Conservation (phyloP, 2,888 invertebrate genomes). For the Ochlodes sylvanus region DNA sequence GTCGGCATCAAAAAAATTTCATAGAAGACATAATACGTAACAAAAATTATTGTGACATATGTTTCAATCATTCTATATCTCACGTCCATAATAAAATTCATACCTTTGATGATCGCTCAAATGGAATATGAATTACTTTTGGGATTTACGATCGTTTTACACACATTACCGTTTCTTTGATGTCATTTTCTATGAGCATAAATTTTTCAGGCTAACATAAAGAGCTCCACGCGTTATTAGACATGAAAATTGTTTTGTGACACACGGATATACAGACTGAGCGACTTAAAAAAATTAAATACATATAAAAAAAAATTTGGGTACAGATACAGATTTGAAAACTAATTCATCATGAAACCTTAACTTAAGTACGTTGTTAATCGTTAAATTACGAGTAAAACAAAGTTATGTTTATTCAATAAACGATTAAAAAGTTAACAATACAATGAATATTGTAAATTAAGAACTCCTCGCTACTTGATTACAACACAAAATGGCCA, state of each 20-base stretch:
- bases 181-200: slow-evolving; percentile 73
- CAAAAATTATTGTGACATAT: background rate
- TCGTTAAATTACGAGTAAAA: too few species aligned
- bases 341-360: too few species aligned
- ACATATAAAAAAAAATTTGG: too few species aligned
- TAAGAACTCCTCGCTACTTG: too few species aligned
- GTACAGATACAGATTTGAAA: too few species aligned
- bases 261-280: slow-evolving; percentile 48
- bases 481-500: too few species aligned
- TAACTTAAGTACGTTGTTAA: too few species aligned
- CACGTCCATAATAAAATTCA: slow-evolving; percentile 35
- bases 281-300: slow-evolving; percentile 9
- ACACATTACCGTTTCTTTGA: slow-evolving; percentile 68
- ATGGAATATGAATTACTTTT: slow-evolving; percentile 47
- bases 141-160: slow-evolving; percentile 59
- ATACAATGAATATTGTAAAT: too few species aligned
- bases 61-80: slow-evolving; percentile 28
- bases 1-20: background rate
- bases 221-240: slow-evolving; percentile 69
- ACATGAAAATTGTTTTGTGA: slow-evolving; percentile 62
- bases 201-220: slow-evolving; percentile 71
- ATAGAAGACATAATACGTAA: background rate
- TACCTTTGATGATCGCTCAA: slow-evolving; percentile 42
- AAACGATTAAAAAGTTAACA: too few species aligned
- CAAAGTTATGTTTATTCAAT: too few species aligned